Evolutionary conservation across 37 sponge, comb jelly and placozoan species (phyloP).

Genomic region (Aplysina aerophoba): DNA sequence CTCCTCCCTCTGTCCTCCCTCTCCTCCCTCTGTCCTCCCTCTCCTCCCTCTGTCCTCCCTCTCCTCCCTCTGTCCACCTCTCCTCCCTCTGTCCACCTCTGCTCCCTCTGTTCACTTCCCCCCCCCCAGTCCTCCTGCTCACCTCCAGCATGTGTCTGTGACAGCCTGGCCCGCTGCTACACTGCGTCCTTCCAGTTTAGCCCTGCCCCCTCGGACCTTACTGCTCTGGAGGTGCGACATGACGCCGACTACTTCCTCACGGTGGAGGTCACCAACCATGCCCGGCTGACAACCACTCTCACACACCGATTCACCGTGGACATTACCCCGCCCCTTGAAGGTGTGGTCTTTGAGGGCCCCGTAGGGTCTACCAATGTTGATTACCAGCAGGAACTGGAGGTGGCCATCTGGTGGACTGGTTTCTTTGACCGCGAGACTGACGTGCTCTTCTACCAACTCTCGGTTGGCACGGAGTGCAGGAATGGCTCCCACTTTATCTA

Average conservation of each 20-base stretch:
- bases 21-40: no score
- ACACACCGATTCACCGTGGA: conserved; percentile 69
- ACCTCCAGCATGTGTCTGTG: conserved; percentile 55
- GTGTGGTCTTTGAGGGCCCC: conserved; percentile 67
- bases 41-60: no score
- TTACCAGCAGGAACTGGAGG: conserved; percentile 35
- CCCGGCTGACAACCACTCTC: conserved; percentile 49
- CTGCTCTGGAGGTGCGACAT: conserved; percentile 40
- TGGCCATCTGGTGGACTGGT: conserved; percentile 69
- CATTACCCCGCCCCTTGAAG: conserved; percentile 74
- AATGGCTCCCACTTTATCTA: conserved; percentile 38
- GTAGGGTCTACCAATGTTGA: conserved; percentile 56
- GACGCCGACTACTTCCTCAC: conserved; percentile 76
- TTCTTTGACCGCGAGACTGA: conserved; percentile 84
- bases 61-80: neutral
- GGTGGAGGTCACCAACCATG: conserved; percentile 70
- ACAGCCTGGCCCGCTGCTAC: conserved; percentile 48
- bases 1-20: no score
- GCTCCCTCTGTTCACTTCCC: no score
- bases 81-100: neutral
- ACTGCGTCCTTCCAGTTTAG: conserved; percentile 26
- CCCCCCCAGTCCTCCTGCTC: neutral
- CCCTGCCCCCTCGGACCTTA: conserved; percentile 35
- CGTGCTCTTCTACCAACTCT: conserved; percentile 67
- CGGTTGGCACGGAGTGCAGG: conserved; percentile 41